Evolutionary conservation across 2,113 vertebrate genomes (phyloP).

Genomic region (Thunnus thynnus): DNA sequence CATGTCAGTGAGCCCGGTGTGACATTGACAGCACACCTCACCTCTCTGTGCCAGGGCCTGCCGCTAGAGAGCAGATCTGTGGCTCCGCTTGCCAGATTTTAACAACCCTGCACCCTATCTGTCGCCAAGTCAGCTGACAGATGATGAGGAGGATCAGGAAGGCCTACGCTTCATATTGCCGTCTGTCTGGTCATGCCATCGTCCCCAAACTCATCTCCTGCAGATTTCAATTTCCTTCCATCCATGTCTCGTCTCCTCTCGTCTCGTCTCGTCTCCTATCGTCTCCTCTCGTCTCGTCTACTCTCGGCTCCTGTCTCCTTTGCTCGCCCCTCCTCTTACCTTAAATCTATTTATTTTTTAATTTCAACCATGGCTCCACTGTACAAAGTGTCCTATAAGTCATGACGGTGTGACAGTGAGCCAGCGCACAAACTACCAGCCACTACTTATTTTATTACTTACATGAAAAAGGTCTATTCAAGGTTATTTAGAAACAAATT

Average conservation of each 20-base stretch:
- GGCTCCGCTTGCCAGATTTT: slow-evolving; percentile 45
- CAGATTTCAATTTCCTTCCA: not conserved
- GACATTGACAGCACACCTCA: slow-evolving; percentile 49
- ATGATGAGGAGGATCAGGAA: slow-evolving; percentile 16
- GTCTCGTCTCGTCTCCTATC: not conserved
- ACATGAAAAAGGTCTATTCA: too few species aligned
- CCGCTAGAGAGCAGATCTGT: slow-evolving; percentile 35
- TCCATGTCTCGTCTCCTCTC: not conserved
- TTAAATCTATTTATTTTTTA: too few species aligned
- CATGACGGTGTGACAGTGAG: too few species aligned
- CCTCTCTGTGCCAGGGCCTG: not conserved
- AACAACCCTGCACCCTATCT: slow-evolving; percentile 27
- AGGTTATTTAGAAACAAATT: too few species aligned
- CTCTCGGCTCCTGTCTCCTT: not conserved
- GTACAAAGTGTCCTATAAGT: too few species aligned
- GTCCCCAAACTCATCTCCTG: not conserved
- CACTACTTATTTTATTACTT: too few species aligned
- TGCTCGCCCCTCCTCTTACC: not conserved
- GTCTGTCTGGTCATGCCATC: not conserved
- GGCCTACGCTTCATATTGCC: slow-evolving; percentile 4
- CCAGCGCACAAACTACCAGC: too few species aligned
- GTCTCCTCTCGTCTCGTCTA: too few species aligned
- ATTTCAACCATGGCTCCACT: too few species aligned
- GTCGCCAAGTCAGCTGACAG: slow-evolving; percentile 49
- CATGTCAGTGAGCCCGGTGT: not conserved